Percentiles rank a stretch among this genome's conserved stretches.
Conservation (phyloP, 2,113 vertebrate genomes). For the Scortum barcoo region DNA sequence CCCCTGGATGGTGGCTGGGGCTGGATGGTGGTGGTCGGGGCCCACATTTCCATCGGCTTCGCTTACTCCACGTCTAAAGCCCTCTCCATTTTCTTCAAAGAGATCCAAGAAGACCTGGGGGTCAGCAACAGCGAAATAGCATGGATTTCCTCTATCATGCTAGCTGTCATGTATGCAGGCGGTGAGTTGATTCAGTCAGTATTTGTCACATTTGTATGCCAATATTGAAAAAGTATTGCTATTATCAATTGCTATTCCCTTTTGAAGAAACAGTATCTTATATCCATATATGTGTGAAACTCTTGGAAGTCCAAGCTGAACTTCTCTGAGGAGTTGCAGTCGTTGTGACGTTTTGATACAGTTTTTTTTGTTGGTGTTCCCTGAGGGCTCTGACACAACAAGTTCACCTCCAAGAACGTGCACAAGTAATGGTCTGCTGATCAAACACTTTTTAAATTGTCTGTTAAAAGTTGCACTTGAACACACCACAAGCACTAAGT, state of each 20-base stretch:
- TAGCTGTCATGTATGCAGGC: conserved; percentile 86
- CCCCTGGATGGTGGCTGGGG: conserved; percentile 88
- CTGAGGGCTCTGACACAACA: neutral
- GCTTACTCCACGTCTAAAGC: conserved; percentile 88
- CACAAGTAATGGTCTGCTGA: conserved; percentile 14
- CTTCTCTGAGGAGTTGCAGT: neutral
- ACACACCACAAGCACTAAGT: neutral
- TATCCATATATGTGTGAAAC: neutral
- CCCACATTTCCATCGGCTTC: conserved; percentile 88
- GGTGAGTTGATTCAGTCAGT: conserved; percentile 78
- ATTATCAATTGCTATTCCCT: too few species aligned
- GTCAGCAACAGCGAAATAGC: conserved; percentile 85
- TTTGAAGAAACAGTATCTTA: neutral
- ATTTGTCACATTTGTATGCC: neutral
- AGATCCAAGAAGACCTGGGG: conserved; percentile 87
- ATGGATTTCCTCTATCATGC: conserved; percentile 87
- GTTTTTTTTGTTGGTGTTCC: neutral
- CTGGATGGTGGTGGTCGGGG: conserved; percentile 85
- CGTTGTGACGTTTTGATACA: too few species aligned
- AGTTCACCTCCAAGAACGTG: neutral
- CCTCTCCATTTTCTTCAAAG: conserved; percentile 88
- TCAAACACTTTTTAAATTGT: neutral
- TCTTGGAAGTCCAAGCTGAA: neutral
- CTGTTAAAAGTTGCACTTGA: conserved; percentile 24
- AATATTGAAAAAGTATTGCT: neutral